Percentiles rank a stretch among this genome's conserved stretches.
Conservation (phyloP, 2,113 vertebrate genomes). For the Muscicapa adusta region DNA sequence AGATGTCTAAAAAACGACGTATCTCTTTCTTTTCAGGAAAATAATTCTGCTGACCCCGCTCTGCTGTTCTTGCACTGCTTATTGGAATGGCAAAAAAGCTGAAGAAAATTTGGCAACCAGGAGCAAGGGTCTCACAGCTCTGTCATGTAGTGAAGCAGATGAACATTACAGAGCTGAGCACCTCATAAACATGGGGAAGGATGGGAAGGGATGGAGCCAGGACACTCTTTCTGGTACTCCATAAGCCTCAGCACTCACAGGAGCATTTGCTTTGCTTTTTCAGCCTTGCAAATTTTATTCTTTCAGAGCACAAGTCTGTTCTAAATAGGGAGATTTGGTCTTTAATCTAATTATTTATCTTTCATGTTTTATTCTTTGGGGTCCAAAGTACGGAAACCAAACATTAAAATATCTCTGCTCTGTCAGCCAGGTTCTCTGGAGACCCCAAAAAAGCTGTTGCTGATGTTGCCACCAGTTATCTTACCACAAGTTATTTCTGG, state of each 20-base stretch:
- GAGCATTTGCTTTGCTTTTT: neutral
- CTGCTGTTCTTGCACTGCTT: neutral
- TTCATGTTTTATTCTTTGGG: neutral
- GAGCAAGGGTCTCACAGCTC: neutral
- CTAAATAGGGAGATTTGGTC: neutral
- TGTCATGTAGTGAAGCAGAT: neutral
- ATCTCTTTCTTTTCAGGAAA: neutral
- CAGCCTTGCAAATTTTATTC: neutral
- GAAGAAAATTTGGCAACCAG: neutral
- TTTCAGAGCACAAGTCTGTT: neutral
- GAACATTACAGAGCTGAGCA: neutral
- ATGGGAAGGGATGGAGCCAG: neutral
- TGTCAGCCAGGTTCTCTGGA: neutral
- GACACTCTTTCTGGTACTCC: neutral
- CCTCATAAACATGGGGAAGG: neutral
- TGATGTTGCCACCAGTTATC: neutral
- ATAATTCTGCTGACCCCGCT: neutral
- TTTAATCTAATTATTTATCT: neutral
- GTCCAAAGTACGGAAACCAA: neutral
- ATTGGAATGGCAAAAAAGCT: neutral
- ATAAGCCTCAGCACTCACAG: neutral
- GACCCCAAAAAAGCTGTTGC: neutral
- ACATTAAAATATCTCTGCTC: neutral
- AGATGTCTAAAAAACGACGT: neutral
- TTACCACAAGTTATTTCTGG: neutral